Evolutionary conservation across 2,797 vertebrate species (phyloP), one percentile per base, ranked within the genome.

Genomic region (Onychomys torridus): DNA sequence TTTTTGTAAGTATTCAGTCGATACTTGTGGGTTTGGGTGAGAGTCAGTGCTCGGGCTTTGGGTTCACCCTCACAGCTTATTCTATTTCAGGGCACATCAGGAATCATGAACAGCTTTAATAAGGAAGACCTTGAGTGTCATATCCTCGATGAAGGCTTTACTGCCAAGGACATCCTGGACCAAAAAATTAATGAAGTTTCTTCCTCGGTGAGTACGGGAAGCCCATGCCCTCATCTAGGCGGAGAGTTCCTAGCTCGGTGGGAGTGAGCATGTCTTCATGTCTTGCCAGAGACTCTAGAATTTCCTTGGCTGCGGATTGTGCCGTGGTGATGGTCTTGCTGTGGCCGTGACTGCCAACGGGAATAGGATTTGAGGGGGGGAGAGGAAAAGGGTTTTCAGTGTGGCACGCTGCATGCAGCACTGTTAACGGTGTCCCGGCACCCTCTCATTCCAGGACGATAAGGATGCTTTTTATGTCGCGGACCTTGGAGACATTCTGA

Each of bases 401-500:
- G 52, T 65, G 43, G 6, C 2, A 0, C 17, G 0, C 16, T 55
- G 52, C 9, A 9, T 55, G 52, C 9, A 9, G 17, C 23, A 21
- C 65, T 27, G 19, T 17, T 37, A 0, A 4, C 21, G 27, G 40
- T 46, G 57, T 5, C 2, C 0, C 37, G 82, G 57, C 75, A 71
- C 84, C 88, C 85, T 17, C 14, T 77, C 93, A 6, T 73, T 96
- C 29, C 96, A 99, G 99, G 99, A 99, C 97, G 99, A 99, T 93
- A 99, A 99, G 97, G 99, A 99, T 97, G 99, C 99, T 93, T 99
- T 99, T 98, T 99, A 99, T 2, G 99, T 99, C 57, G 99, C 99
- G 83, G 99, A 99, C 98, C 98, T 99, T 10, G 99, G 99, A 1
- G 99, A 99, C 52, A 97, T 99, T 71, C 95, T 99, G 2, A 99